A percentile compares a stretch with the other conserved stretches of the same genome.
phyloP scores from a whole-genome alignment of 2,888 invertebrate species.

The Phytoseiulus persimilis region DNA sequence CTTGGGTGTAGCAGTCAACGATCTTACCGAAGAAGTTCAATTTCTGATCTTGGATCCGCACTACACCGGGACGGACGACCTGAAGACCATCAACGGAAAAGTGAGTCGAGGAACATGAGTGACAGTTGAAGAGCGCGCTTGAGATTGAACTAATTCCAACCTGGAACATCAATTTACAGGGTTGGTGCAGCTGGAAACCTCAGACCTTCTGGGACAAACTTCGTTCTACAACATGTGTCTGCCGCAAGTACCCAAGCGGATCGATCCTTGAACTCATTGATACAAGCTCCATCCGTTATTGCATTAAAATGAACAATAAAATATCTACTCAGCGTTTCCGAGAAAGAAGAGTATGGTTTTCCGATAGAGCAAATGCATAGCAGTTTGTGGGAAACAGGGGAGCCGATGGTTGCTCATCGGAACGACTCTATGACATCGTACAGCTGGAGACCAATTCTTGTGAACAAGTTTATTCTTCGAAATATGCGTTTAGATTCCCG shows the following conservation, averaged over 20 bases:
- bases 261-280: not conserved
- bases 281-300: not conserved
- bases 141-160: not conserved
- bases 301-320: not conserved
- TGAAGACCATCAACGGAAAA: conserved; percentile 55
- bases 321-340: not conserved
- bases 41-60: conserved; percentile 98
- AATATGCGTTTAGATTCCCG: too few species aligned
- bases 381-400: too few species aligned
- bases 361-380: not conserved
- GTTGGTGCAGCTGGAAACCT: conserved; percentile 97
- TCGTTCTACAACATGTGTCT: conserved; percentile 94
- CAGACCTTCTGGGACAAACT: conserved; percentile 87
- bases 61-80: conserved; percentile 80
- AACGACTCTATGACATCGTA: too few species aligned
- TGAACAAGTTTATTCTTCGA: too few species aligned
- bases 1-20: conserved; percentile 80
- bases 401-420: too few species aligned
- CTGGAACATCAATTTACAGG: conserved; percentile 58
- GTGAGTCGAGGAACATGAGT: conserved; percentile 45
- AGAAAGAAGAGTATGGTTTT: too few species aligned
- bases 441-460: too few species aligned
- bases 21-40: conserved; percentile 66
- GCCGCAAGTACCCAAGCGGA: conserved; percentile 60
- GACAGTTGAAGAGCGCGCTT: not conserved